Evolutionary conservation across 2,888 invertebrate species (phyloP), one percentile per base, ranked within the genome.

Genomic region (Acanthopleura granulata): DNA sequence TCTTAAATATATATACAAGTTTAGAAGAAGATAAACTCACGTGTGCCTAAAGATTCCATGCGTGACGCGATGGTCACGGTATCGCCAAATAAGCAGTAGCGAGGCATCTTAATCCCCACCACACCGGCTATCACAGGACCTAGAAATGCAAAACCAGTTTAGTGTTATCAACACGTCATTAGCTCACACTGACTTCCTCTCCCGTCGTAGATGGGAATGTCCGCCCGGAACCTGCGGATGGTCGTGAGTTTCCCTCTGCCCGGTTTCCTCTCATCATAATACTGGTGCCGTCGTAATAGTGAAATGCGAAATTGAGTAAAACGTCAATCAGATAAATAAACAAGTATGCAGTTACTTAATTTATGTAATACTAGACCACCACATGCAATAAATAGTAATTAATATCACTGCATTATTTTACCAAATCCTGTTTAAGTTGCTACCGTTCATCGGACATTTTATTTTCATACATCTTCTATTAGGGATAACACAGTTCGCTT

Each of bases 1-100:
- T n/a, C n/a, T n/a, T n/a, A n/a, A 29, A 62, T 22, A 72, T n/a
- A n/a, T n/a, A n/a, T n/a, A 49, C 1, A 6, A 25, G 25, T n/a
- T 0, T 0, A 62, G 18, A 49, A 14, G 22, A n/a, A 0, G 25
- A 14, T 0, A 3, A 12, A 76, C 74, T 66, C 74, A 82, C 82
- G 80, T 77, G 77, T 79, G 15, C 82, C 82, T 0, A 82, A 79
- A 0, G 84, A 81, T 57, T 84, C 84, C 81, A 84, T 83, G 69
- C 80, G 80, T 49, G 79, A 78, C 16, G 84, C 84, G 0, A 83
- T 81, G 74, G 81, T 83, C 27, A 84, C 83, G 0, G 84, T 80
- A 66, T 83, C 83, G 3, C 84, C 84, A 75, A 84, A 83, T 25
- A 84, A 78, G 76, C 84, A 84, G 75, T 84, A 84, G 30, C 83